Evolutionary conservation across 1,140 invertebrate species (phyloP).

Genomic region (Lineus longissimus): DNA sequence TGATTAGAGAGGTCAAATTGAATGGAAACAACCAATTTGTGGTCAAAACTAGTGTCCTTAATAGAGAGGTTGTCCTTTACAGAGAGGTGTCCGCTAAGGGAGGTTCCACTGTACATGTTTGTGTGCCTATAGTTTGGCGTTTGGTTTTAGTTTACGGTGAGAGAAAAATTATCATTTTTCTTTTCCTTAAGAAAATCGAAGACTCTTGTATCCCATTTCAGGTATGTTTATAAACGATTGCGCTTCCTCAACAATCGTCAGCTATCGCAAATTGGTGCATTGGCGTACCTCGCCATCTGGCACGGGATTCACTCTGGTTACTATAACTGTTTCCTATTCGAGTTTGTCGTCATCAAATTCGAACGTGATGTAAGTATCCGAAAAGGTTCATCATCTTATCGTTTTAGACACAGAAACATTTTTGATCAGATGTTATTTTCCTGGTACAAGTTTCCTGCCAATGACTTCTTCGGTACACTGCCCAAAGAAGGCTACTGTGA

Average conservation of each 20-base stretch:
- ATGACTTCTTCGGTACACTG: neutral
- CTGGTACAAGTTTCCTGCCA: too few relatives aligned
- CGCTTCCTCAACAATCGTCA: constrained; percentile 82
- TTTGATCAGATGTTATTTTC: neutral
- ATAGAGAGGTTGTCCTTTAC: too few relatives aligned
- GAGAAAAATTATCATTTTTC: too few relatives aligned
- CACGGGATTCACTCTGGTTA: constrained; percentile 89
- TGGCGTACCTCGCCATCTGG: constrained; percentile 87
- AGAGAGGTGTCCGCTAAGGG: too few relatives aligned
- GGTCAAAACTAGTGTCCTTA: too few relatives aligned
- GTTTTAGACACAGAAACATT: neutral
- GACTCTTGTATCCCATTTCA: constrained; percentile 39
- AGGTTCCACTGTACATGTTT: too few relatives aligned
- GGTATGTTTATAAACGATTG: constrained; percentile 83
- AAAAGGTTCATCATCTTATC: neutral
- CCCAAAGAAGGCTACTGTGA: neutral
- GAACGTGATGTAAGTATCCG: constrained; percentile 75
- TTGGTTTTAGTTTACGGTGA: too few relatives aligned
- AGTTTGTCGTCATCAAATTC: constrained; percentile 78
- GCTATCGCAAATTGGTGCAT: constrained; percentile 75
- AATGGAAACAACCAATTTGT: too few relatives aligned
- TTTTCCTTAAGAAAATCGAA: too few relatives aligned
- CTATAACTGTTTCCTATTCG: constrained; percentile 85
- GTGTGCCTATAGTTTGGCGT: too few relatives aligned
- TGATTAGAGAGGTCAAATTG: too few relatives aligned